A percentile compares a stretch with the other conserved stretches of the same genome.
Evolutionary conservation across 92 coral and sea anemone genomes (phyloP).

Genomic region (Heteractis magnifica): DNA sequence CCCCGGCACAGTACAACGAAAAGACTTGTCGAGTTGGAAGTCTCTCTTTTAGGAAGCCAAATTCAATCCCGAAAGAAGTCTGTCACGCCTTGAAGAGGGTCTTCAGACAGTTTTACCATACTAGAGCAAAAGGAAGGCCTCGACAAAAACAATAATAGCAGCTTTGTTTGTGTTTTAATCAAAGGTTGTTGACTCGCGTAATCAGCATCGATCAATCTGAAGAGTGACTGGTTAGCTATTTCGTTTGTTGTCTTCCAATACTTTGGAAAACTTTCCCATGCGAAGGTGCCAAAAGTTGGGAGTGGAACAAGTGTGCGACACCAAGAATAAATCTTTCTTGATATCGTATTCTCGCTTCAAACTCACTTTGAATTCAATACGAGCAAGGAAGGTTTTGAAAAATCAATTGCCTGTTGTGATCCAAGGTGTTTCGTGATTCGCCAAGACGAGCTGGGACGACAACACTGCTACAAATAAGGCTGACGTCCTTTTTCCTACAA

Average conservation of each 20-base stretch:
- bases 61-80: not conserved
- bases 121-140: slow-evolving; percentile 2
- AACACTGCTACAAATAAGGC: not conserved
- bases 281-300: not conserved
- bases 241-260: not conserved
- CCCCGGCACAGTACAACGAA: not conserved
- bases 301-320: not conserved
- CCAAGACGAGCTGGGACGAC: not conserved
- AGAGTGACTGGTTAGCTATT: slow-evolving; percentile 3
- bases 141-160: slow-evolving; percentile 9
- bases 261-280: not conserved
- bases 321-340: not conserved
- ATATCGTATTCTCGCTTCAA: not conserved
- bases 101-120: not conserved
- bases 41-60: not conserved
- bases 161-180: slow-evolving; percentile 25
- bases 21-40: not conserved
- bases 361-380: not conserved
- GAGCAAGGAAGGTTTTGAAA: not conserved
- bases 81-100: not conserved
- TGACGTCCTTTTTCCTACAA: not conserved
- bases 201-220: slow-evolving; percentile 16
- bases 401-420: not conserved
- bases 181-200: slow-evolving; percentile 26
- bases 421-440: not conserved